Evolutionary conservation across 2,113 vertebrate species (phyloP).

Genomic region (Antigone vipio): DNA sequence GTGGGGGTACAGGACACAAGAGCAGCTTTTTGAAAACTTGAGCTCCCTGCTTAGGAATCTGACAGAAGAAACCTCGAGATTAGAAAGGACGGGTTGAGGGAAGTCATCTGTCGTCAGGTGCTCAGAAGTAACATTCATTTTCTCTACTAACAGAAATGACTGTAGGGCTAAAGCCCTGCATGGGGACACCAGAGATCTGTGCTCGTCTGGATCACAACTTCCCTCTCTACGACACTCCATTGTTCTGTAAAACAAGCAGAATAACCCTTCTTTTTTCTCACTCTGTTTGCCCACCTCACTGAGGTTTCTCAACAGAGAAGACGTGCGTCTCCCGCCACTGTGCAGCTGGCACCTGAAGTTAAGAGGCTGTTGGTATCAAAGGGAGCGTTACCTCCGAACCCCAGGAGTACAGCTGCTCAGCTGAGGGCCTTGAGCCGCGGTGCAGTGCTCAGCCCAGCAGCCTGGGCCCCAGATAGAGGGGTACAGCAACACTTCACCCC

Average conservation of each 20-base stretch:
- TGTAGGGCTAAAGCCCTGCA: neutral
- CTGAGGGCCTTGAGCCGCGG: neutral
- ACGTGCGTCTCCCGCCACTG: neutral
- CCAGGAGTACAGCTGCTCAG: neutral
- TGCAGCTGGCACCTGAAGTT: neutral
- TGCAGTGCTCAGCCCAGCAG: neutral
- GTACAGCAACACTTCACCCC: too few relatives aligned
- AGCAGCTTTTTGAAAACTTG: neutral
- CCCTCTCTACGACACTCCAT: neutral
- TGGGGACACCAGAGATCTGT: neutral
- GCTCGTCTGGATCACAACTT: neutral
- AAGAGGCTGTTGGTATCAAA: neutral
- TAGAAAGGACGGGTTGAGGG: neutral
- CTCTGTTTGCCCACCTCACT: neutral
- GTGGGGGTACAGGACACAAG: rapidly evolving
- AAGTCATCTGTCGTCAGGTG: neutral
- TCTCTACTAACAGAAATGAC: neutral
- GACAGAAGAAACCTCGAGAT: neutral
- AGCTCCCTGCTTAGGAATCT: neutral
- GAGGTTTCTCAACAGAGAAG: neutral
- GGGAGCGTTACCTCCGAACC: neutral
- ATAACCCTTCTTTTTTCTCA: neutral
- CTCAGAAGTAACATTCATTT: neutral
- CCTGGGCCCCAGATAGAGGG: neutral
- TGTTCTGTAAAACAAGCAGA: neutral